These are phyloP conservation scores for Hedya salicella DNA, from an alignment of 2,888 invertebrate species.

Conservation along the genomic window DNA sequence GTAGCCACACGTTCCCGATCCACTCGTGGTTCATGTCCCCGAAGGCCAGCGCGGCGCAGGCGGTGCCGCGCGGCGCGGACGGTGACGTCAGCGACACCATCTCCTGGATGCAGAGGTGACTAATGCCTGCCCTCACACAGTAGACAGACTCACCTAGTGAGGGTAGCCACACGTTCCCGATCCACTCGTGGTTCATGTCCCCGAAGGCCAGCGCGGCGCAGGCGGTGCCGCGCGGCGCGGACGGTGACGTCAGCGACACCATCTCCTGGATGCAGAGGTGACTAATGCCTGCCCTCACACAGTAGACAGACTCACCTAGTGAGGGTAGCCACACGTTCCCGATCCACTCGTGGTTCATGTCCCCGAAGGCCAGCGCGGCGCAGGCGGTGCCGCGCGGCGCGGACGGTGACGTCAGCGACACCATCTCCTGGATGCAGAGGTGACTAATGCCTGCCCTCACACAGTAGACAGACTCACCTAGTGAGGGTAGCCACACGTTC, in stretches of 20 bases:
- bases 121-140: slow-evolving; percentile 79
- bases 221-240: slow-evolving; percentile 96
- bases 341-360: slow-evolving; percentile 99
- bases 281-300: no score
- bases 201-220: slow-evolving; percentile 98
- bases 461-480: no score
- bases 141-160: slow-evolving; percentile 87
- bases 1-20: slow-evolving; percentile 99
- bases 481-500: no score
- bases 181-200: slow-evolving; percentile 99
- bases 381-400: slow-evolving; percentile 97
- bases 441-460: no score
- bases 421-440: no score
- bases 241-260: slow-evolving; percentile 99
- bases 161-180: slow-evolving; percentile 99
- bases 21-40: slow-evolving; percentile 99
- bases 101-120: no score
- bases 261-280: no score
- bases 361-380: slow-evolving; percentile 98
- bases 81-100: no score
- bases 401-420: no score
- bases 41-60: slow-evolving; percentile 98
- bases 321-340: slow-evolving; percentile 99
- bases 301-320: slow-evolving; percentile 84
- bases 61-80: slow-evolving; percentile 98